Evolutionary conservation across 2,113 vertebrate genomes (phyloP), one percentile per base, ranked within the genome.

Genomic region (Psittacula cyanocephala): DNA sequence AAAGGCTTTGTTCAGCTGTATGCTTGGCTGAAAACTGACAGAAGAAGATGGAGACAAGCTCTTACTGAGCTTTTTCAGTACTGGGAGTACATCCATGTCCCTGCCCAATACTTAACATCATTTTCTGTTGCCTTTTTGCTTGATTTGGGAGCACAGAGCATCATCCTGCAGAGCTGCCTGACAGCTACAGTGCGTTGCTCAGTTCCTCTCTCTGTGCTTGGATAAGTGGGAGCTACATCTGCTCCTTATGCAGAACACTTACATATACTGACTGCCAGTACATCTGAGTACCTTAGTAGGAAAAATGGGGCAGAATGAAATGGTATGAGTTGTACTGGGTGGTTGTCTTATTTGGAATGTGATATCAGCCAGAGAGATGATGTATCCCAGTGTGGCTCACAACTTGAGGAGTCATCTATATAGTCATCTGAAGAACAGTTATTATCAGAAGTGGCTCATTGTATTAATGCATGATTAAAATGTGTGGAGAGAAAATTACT

Each of bases 151-250:
- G 14, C 13, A 29, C 53, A 49, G 35, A 77, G 28, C 67, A 35
- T 88, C 11, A 0, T 71, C 47, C 62, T 71, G 53, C 1, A 1
- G 86, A 37, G 3, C 35, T 23, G 50, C 0, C 1, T 24, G 0
- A 22, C 59, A 88, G 60, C 64, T 69, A 49, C 71, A 37, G 39
- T 5, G 49, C n/a, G 0, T 41, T 35, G 25, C 81, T 63, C 74
- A 5, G 6, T 79, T 89, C 46, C 43, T 44, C 64, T 70, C 74
- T n/a, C 70, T 0, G 0, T 46, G 52, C 71, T 55, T 55, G 67
- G 52, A 6, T 35, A 69, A 76, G 78, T 68, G 70, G 85, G 88
- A 87, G 81, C 89, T 91, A 0, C 94, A 65, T 83, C 92, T 93
- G 91, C 80, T 94, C 37, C 69, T 86, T 20, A 2, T 5, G 47